A percentile compares a stretch with the other conserved stretches of the same genome.
These are phyloP conservation scores for Platycercus adscitus DNA, from an alignment of 2,113 vertebrate species.

Conservation along the genomic window DNA sequence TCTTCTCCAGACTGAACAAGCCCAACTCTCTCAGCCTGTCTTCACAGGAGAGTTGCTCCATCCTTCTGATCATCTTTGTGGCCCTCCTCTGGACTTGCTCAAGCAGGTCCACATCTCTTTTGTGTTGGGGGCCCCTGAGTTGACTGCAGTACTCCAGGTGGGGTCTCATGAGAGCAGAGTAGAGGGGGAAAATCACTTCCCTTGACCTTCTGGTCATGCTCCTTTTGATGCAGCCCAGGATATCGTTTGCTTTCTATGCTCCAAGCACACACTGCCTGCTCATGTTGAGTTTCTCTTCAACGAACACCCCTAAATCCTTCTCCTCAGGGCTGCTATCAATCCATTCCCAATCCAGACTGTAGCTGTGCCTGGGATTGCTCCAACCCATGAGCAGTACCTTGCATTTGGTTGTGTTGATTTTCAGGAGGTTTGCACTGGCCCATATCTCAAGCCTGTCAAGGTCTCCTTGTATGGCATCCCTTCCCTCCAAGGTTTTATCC, in stretches of 20 bases:
- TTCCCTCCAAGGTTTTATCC: neutral
- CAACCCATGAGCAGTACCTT: neutral
- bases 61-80: neutral
- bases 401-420: neutral
- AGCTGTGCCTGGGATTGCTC: neutral
- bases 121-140: neutral
- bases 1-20: neutral
- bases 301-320: neutral
- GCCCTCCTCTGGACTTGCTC: neutral
- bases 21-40: neutral
- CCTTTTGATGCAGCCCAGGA: neutral
- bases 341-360: neutral
- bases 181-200: neutral
- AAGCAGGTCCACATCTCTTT: neutral
- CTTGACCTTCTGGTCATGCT: neutral
- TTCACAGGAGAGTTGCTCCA: neutral
- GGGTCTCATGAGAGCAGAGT: neutral
- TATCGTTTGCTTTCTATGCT: neutral
- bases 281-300: neutral
- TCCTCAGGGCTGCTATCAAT: neutral
- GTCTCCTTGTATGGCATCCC: neutral
- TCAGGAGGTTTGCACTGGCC: neutral
- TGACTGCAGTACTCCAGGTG: neutral
- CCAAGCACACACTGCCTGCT: neutral
- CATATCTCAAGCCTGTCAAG: neutral